Base-by-base conservation (phyloP, 2,113 vertebrate genomes). In the Proterorhinus semilunaris region DNA sequence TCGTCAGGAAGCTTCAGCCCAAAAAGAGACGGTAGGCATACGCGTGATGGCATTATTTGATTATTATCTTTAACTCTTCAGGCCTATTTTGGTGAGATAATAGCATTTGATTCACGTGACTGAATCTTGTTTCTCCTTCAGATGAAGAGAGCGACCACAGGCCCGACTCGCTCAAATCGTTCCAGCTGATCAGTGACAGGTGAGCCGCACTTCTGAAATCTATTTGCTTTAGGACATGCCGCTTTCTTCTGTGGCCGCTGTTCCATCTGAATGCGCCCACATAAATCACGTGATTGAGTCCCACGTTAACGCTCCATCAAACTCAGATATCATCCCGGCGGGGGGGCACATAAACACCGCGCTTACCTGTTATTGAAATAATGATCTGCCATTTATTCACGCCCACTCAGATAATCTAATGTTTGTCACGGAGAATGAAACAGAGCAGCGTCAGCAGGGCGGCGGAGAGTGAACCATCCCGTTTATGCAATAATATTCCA, bases 151-250 rank as follows among this genome's bases (percentile, higher is more conserved):
- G 93, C 52, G 79, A 93, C 87, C 92, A 94, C 84, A 95, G 94
- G 86, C 92, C 92, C 0, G 94, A 96, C 6, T 94, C 97, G 62
- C 95, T 95, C 75, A 97, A 96, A 89, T 93, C 96, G 27, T 98
- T 98, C 89, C 96, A 95, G 88, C 91, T 95, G 51, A 93, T 95
- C 74, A 93, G 93, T 75, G 96, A 99, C 94, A 98, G 97, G 98
- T 99, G 95, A 80, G 46, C 42, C 52, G 2, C 90, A 90, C 55
- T 16, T 72, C 63, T 76, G 21, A 80, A 82, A 77, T 75, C 69
- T 76, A 74, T 80, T 73, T 65, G 55, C 79, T 11, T 70, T 42
- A 58, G 59, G 59, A 77, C 67, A 76, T 63, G 42, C 10, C 21
- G 54, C 58, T 59, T 36, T 43, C 57, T 43, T 43, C 57, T 44